These are phyloP conservation scores for Magallana nippona DNA, from an alignment of 2,888 invertebrate genomes.

Conservation along the genomic window DNA sequence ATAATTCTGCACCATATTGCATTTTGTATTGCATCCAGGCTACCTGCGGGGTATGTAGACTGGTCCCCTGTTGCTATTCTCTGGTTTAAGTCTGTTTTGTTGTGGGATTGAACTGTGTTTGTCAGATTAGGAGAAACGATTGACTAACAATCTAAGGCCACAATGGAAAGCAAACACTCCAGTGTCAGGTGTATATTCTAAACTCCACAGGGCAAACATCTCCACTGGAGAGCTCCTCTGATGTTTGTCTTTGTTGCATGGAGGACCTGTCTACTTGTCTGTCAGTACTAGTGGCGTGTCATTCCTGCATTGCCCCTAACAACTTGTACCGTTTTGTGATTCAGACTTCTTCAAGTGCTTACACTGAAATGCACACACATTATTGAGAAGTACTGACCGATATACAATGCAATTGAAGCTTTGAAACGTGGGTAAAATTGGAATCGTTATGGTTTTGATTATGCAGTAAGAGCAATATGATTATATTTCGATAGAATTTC, in stretches of 20 bases:
- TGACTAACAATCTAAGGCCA: constrained; percentile 12
- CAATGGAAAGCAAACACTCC: constrained; percentile 19
- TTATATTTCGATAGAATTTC: too few species aligned
- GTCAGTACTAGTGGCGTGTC: background rate
- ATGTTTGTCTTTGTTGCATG: constrained; percentile 25
- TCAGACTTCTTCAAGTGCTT: too few species aligned
- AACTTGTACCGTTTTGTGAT: background rate
- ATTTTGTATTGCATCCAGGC: too few species aligned
- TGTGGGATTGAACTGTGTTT: background rate
- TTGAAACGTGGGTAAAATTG: too few species aligned
- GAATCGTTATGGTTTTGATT: too few species aligned
- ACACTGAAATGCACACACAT: too few species aligned
- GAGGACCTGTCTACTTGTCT: constrained; percentile 30
- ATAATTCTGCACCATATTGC: too few species aligned
- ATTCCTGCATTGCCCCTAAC: constrained; percentile 11
- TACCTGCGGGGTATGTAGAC: background rate
- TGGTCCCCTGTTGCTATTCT: constrained; percentile 20
- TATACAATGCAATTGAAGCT: too few species aligned
- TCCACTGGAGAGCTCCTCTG: background rate
- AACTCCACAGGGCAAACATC: constrained; percentile 30
- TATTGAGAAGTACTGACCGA: too few species aligned
- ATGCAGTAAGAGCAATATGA: too few species aligned
- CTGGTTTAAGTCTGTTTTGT: background rate
- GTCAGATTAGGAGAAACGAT: constrained; percentile 28
- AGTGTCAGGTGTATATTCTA: constrained; percentile 26